Evolutionary conservation across 2,797 vertebrate genomes (phyloP), one percentile per base, ranked within the genome.

Genomic region (Mus minutoides): DNA sequence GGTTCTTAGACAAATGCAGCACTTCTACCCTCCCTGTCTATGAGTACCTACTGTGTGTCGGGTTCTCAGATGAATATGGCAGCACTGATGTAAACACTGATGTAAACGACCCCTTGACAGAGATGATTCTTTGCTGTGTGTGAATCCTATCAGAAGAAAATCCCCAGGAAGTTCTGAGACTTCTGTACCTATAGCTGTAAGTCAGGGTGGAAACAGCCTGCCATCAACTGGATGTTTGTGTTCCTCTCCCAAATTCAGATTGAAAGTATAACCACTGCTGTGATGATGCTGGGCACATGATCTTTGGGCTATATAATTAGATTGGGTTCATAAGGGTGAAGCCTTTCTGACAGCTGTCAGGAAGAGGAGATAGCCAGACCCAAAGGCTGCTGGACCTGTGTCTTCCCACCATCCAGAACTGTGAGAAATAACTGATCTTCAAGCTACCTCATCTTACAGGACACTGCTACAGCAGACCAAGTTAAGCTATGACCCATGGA

Each of bases 131-230:
- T 73, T 80, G 77, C 52, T 71, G 87, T 84, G 21, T 2, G 3
- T 40, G 49, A 94, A 14, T 88, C 34, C 73, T 64, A 82, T 31
- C 49, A 58, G n/a, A 31, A 95, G 91, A 93, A 90, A 54, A 49
- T 62, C 54, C 16, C 49, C 11, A 96, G 49, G 86, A 80, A 56
- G 17, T 46, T 22, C 17, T 1, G 1, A 73, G 43, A 34, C 4
- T 77, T 94, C 26, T 52, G 19, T 56, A 40, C 58, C 60, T 86
- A 37, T 80, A 84, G 14, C 89, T 22, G 6, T 14, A 60, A 54
- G 67, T 69, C 60, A 75, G 10, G 34, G 17, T 64, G 54, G 73
- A 96, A 95, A 71, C 17, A 58, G 11, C 16, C 73, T 31, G 16
- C 31, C 69, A 0, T 8, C 26, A 49, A 64, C 75, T 79, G 9